phyloP scores from a whole-genome alignment of 2,888 invertebrate genomes.

The Lithodes maja region DNA sequence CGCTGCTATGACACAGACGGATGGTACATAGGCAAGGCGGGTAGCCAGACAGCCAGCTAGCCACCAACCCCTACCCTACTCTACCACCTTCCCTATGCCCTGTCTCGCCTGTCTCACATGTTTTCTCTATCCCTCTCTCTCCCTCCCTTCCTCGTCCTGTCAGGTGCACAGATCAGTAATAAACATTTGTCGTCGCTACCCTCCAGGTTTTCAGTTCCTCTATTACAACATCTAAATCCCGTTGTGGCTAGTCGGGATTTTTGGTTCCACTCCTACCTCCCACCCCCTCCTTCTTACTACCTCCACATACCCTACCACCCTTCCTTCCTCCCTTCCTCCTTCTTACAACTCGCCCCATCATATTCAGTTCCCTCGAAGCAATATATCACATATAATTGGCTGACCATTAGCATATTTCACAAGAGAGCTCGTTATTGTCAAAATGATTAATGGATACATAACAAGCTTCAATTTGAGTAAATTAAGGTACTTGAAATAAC shows the following conservation, averaged over 20 bases:
- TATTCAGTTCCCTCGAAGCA: no score
- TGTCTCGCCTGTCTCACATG: background rate
- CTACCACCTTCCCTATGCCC: no score
- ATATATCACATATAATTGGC: no score
- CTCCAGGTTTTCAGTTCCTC: slow-evolving; percentile 8
- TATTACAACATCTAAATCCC: slow-evolving; percentile 10
- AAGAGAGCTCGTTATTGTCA: no score
- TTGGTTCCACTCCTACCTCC: background rate
- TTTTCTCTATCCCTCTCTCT: background rate
- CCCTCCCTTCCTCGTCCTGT: background rate
- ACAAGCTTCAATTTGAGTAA: no score
- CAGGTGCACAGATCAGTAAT: slow-evolving; percentile 5
- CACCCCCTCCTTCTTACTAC: background rate
- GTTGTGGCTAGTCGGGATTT: background rate
- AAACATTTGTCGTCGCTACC: slow-evolving; percentile 10
- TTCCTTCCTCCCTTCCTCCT: background rate
- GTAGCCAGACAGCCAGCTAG: background rate
- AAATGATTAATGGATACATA: no score
- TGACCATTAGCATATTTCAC: no score
- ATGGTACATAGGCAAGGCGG: slow-evolving; percentile 4
- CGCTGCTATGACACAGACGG: slow-evolving; percentile 14
- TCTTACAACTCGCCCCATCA: background rate
- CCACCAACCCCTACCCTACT: background rate
- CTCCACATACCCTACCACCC: background rate
- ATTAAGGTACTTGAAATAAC: no score